A percentile compares a stretch with the other conserved stretches of the same genome.
phyloP scores from a whole-genome alignment of 1,140 invertebrate species.

The Danaus plexippus region DNA sequence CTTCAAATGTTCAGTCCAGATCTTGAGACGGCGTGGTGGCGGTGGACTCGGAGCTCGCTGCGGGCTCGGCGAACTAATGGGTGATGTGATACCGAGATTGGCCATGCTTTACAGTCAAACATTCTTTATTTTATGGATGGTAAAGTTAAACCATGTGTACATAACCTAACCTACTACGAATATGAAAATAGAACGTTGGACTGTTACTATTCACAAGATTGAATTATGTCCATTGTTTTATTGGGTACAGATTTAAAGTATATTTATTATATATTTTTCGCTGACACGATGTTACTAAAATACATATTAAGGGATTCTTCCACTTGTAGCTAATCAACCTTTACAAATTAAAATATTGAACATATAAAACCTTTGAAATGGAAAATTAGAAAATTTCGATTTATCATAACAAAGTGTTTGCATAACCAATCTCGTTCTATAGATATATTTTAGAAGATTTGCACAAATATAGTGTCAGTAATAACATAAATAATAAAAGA shows the following conservation, averaged over 20 bases:
- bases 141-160: no score
- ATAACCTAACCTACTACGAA: no score
- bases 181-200: no score
- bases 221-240: no score
- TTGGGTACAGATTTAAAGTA: no score
- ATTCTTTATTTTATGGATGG: not conserved
- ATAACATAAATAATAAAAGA: conserved; percentile 2
- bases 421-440: conserved; percentile 14
- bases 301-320: no score
- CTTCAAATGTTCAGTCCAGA: conserved; percentile 55
- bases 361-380: conserved; percentile 1
- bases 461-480: conserved; percentile 9
- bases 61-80: conserved; percentile 32
- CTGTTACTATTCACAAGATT: no score
- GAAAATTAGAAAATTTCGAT: not conserved
- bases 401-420: not conserved
- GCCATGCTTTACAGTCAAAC: conserved; percentile 6
- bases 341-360: no score
- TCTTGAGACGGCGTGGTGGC: conserved; percentile 49
- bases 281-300: no score
- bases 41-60: conserved; percentile 25
- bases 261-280: no score
- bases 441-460: conserved; percentile 4
- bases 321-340: no score
- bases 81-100: conserved; percentile 26